These are phyloP conservation scores for Megamerina dolium DNA, from an alignment of 2,888 invertebrate species.

Conservation along the genomic window DNA sequence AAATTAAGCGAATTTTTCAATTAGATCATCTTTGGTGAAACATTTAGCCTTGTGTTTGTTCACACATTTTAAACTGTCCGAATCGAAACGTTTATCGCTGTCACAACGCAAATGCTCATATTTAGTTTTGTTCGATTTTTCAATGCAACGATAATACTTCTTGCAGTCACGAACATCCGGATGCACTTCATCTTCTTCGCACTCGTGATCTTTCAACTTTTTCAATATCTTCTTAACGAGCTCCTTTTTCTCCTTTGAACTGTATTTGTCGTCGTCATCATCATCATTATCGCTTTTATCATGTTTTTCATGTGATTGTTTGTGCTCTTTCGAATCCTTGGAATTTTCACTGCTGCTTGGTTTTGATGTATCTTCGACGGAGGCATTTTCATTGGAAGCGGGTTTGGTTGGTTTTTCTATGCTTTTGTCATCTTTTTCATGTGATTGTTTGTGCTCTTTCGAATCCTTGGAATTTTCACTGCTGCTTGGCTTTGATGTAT, in stretches of 20 bases:
- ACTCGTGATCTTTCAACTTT: slow-evolving; percentile 29
- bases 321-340: slow-evolving; percentile 15
- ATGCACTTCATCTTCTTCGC: slow-evolving; percentile 32
- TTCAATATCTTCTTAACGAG: slow-evolving; percentile 30
- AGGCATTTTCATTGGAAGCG: no score
- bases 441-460: slow-evolving; percentile 17
- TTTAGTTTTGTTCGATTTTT: slow-evolving; percentile 28
- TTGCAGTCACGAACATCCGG: slow-evolving; percentile 35
- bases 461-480: slow-evolving; percentile 19
- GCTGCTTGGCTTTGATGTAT: slow-evolving; percentile 11
- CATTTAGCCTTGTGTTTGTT: slow-evolving; percentile 26
- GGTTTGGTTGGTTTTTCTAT: slow-evolving; percentile 3
- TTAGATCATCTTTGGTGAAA: slow-evolving; percentile 16
- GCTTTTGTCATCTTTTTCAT: slow-evolving; percentile 9
- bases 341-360: slow-evolving; percentile 16
- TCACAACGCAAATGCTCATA: slow-evolving; percentile 33
- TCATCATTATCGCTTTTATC: slow-evolving; percentile 5
- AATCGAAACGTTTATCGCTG: slow-evolving; percentile 33
- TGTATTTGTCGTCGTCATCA: slow-evolving; percentile 9
- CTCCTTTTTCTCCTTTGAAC: slow-evolving; percentile 28
- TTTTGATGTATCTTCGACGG: slow-evolving; percentile 11
- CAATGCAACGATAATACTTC: slow-evolving; percentile 36
- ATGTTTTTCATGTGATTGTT: slow-evolving; percentile 5
- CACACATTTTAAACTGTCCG: slow-evolving; percentile 24
- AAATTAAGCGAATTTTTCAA: slow-evolving; percentile 7